A percentile compares a stretch with the other conserved stretches of the same genome.
Evolutionary conservation across 2,888 invertebrate species (phyloP).

Genomic region (Anarsia innoxiella): DNA sequence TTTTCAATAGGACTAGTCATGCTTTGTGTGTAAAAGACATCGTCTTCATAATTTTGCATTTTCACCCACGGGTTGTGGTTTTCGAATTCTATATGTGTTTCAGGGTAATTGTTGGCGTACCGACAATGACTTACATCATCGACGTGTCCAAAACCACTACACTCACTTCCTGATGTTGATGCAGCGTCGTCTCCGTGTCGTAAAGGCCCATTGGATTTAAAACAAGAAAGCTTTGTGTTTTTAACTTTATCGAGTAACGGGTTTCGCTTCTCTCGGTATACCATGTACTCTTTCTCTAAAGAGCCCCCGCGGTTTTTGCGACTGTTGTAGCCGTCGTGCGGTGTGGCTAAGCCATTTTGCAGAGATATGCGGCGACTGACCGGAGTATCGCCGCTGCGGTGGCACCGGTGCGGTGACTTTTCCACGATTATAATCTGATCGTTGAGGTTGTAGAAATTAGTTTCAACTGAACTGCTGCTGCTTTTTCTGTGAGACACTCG

Average conservation of each 20-base stretch:
- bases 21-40: conserved; percentile 61
- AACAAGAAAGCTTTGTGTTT: conserved; percentile 81
- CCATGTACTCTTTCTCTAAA: conserved; percentile 75
- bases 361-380: conserved; percentile 60
- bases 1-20: conserved; percentile 50
- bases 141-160: conserved; percentile 67
- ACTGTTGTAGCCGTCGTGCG: conserved; percentile 67
- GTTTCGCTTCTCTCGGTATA: conserved; percentile 79
- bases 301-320: conserved; percentile 66
- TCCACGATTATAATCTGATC: conserved; percentile 77
- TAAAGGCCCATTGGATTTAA: conserved; percentile 73
- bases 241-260: conserved; percentile 82
- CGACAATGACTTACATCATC: conserved; percentile 57
- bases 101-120: conserved; percentile 48
- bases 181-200: conserved; percentile 66
- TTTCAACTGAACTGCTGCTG: conserved; percentile 78
- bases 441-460: conserved; percentile 80
- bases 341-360: conserved; percentile 56
- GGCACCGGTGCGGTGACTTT: conserved; percentile 68
- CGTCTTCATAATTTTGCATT: conserved; percentile 65
- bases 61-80: conserved; percentile 70
- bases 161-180: conserved; percentile 70
- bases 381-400: conserved; percentile 52
- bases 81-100: conserved; percentile 61
- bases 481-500: conserved; percentile 77